Conservation (phyloP, 2,113 vertebrate genomes). For the Lepus timidus region DNA sequence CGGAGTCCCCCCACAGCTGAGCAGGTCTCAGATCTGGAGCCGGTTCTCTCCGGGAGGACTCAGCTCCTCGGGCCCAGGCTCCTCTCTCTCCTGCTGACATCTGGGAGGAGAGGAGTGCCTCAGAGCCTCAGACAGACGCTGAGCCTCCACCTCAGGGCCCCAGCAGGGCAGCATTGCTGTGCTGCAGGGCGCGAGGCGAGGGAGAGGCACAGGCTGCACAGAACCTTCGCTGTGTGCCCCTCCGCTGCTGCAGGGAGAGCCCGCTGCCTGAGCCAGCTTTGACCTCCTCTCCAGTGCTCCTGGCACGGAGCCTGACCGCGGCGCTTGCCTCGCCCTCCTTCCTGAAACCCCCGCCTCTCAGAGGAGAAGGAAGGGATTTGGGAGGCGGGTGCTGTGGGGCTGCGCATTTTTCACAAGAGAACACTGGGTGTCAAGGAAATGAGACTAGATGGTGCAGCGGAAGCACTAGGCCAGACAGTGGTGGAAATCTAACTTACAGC, state of each 20-base stretch:
- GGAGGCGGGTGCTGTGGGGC: background rate
- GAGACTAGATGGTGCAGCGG: conserved; percentile 7
- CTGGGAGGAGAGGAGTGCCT: background rate
- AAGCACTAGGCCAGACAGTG: conserved; percentile 18
- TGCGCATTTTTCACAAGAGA: conserved; percentile 40
- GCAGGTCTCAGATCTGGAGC: background rate
- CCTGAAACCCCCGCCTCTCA: conserved; percentile 13
- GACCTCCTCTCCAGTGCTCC: background rate
- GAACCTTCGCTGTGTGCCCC: background rate
- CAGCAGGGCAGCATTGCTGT: background rate
- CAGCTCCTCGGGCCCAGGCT: background rate
- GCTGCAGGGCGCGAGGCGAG: background rate
- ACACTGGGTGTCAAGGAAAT: conserved; percentile 56
- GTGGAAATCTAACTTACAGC: conserved; percentile 31
- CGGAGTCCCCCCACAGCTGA: no score
- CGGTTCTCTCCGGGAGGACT: background rate
- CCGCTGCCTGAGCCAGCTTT: background rate
- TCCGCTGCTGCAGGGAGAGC: background rate
- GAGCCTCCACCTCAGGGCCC: background rate
- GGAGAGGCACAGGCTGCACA: background rate
- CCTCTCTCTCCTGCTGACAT: background rate
- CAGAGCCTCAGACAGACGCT: background rate
- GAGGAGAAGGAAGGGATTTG: background rate
- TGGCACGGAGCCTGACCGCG: conserved; percentile 53
- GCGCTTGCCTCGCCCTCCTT: background rate